These are phyloP conservation scores for Pristionchus mayeri DNA, from an alignment of 2,888 invertebrate species.

Conservation along the genomic window DNA sequence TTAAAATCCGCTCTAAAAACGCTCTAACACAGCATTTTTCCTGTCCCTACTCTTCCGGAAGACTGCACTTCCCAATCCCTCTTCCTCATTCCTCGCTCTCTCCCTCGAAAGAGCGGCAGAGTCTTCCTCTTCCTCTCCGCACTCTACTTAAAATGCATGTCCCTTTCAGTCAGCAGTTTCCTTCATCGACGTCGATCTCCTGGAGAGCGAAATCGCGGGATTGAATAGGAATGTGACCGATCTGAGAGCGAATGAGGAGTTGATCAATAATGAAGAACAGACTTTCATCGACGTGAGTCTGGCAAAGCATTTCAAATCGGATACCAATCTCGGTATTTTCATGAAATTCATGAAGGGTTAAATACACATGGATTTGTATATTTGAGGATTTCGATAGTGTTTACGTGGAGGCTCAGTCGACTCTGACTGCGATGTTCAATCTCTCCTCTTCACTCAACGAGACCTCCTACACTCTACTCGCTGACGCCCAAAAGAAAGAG, in stretches of 20 bases:
- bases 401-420: neutral
- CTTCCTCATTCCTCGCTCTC: no score
- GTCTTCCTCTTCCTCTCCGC: no score
- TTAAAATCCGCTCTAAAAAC: no score
- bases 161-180: neutral
- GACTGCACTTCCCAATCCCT: no score
- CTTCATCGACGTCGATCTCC: neutral
- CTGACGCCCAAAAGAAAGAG: neutral
- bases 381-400: neutral
- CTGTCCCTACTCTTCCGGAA: no score
- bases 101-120: no score
- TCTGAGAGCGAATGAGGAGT: neutral
- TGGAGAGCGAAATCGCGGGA: neutral
- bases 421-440: slow-evolving; percentile 6
- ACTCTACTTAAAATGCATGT: no score
- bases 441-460: neutral
- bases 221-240: neutral
- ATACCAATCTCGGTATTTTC: no score
- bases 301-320: no score
- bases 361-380: neutral
- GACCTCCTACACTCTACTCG: neutral
- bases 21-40: no score
- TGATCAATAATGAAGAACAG: neutral
- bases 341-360: neutral
- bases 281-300: neutral